Conservation (phyloP, 2,797 vertebrate species). For the Gobionotothen gibberifrons region DNA sequence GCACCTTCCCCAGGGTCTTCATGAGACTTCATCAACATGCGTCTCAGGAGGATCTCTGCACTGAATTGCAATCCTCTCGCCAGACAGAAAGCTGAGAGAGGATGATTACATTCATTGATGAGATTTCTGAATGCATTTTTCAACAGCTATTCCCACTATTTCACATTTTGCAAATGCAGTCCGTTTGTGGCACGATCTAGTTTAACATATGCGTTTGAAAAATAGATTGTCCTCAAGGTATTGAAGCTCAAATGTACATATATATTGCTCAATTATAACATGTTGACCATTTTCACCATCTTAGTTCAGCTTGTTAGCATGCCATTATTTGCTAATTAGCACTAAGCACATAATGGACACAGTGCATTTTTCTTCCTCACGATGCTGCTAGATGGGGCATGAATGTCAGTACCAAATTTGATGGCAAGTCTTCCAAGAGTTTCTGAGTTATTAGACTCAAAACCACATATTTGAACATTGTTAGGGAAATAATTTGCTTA, state of each 20-base stretch:
- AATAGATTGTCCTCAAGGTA: too few species aligned
- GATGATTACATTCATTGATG: background rate
- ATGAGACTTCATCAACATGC: conserved; percentile 19
- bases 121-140: background rate
- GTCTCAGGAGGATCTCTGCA: background rate
- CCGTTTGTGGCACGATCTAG: background rate
- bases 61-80: background rate
- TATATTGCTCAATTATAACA: background rate
- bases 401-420: background rate
- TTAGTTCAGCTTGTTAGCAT: background rate
- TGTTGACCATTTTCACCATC: background rate
- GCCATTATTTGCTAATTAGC: background rate
- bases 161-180: background rate
- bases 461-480: background rate
- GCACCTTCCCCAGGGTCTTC: background rate
- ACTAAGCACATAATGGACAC: background rate
- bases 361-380: background rate
- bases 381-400: background rate
- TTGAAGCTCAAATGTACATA: background rate
- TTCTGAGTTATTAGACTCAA: background rate
- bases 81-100: background rate
- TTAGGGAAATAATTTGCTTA: too few species aligned
- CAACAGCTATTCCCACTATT: background rate
- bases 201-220: background rate
- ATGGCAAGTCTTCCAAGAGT: background rate